Base-by-base conservation (phyloP, 2,113 vertebrate genomes). In the Chloropsis cyanopogon region DNA sequence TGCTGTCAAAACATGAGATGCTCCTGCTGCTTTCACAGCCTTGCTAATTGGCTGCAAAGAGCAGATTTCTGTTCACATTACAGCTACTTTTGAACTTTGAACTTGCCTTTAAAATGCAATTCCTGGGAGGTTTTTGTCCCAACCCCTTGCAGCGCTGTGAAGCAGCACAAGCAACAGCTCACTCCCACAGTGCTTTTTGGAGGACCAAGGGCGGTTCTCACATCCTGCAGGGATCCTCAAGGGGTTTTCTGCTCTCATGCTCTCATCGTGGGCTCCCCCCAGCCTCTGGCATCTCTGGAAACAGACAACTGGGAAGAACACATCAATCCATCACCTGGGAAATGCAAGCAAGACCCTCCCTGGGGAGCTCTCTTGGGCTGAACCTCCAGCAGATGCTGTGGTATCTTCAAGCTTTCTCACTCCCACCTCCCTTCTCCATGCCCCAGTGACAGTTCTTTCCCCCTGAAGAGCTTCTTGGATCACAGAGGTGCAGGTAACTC, bases 31-130 rank as follows among this genome's bases (percentile, higher is more conserved):
- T 91, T 90, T 81, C 61, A 7, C 76, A 93, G 85, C 56, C 64
- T 92, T 66, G 83, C 61, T 95, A 95, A 96, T 47, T 83, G 76
- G 79, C 78, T 95, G 80, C 87, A 91, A 86, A 85, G 83, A 86
- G 56, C 82, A 95, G 75, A 78, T 82, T 92, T 86, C 86, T 70
- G 54, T 76, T 95, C 85, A 64, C 31, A 77, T 75, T 88, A 37
- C 87, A 82, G 59, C 75, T 95, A 66, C 60, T 83, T 92, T 44
- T 72, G 75, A 91, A 89, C 68, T 91, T 44, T 3, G 6, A 81
- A 84, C 70, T 94, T 61, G 75, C 41, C 53, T 94, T 85, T 82
- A 71, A 70, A 91, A 92, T 96, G 57, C 50, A 46, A 15, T 56
- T 86, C 59, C 44, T 76, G 6, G 0, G 1, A 65, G 37, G 16